These are phyloP conservation scores for Ptyas mucosa DNA, from an alignment of 2,113 vertebrate genomes.

Conservation along the genomic window DNA sequence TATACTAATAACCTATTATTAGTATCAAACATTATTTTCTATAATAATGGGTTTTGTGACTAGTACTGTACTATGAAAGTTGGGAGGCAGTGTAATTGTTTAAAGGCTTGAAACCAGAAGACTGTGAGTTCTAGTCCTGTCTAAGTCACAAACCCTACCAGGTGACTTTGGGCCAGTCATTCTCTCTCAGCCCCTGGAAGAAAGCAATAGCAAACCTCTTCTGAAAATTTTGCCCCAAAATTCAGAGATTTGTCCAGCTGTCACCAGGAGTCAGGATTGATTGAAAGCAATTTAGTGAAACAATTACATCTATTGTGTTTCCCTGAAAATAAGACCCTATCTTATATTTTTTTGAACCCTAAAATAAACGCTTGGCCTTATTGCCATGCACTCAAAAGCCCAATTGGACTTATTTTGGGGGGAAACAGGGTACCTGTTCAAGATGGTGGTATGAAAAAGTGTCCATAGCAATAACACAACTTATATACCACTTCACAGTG, in stretches of 20 bases:
- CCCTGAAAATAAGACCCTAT: no score
- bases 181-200: not conserved
- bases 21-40: not conserved
- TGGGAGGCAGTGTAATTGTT: not conserved
- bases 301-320: constrained; percentile 13
- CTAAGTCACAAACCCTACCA: not conserved
- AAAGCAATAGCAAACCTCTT: not conserved
- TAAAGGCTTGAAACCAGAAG: not conserved
- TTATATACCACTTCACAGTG: no score
- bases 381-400: no score
- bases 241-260: not conserved
- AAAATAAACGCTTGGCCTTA: no score
- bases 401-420: no score
- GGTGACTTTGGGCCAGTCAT: not conserved
- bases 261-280: not conserved
- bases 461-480: no score
- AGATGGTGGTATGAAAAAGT: not conserved
- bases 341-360: no score
- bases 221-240: not conserved
- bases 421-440: not conserved
- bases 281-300: constrained; percentile 27
- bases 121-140: not conserved
- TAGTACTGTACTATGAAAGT: not conserved
- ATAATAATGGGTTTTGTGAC: constrained; percentile 1
- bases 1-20: constrained; percentile 6